Base-by-base conservation (phyloP, 2,113 vertebrate species). In the Sylvia atricapilla region DNA sequence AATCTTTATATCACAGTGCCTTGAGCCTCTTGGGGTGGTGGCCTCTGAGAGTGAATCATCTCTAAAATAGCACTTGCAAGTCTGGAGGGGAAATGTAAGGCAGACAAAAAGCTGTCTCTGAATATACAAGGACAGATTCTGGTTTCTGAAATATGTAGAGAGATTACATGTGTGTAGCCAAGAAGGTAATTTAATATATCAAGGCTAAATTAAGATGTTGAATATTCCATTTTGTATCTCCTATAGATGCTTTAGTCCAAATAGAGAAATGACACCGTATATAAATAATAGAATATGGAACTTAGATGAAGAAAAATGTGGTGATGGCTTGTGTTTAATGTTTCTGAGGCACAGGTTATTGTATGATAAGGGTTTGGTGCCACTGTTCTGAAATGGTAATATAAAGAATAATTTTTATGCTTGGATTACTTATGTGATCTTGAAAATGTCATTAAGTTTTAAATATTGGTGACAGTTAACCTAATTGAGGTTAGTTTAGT, bases 401-500 rank as follows among this genome's bases (percentile, higher is more conserved):
- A 53, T 75, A 88, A 94, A 75, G 60, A 90, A 77, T 70, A 55
- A 69, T 83, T 92, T 92, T 89, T 93, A 90, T 83, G 82, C 52
- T 89, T 80, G 47, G 53, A 49, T 95, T 84, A 64, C 82, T 94
- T 63, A 23, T 4, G 39, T 82, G 58, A 60, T 93, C 88, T 87
- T 84, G 6, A 52, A 91, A 95, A 79, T 60, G n/a, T 23, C 55
- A 64, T 94, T 70, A 88, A 72, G 39, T 91, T 89, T 93, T 89
- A 84, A 89, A 81, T 89, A 62, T 77, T 59, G 41, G 43, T 67
- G 84, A 74, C 70, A 66, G 68, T 64, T 70, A 62, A 62, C 50
- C 83, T 90, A 86, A 90, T 74, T 84, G 73, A 77, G 77, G 74
- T 55, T 46, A 75, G 72, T 84, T 93, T 59, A 68, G 77, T 83